Evolutionary conservation across 2,888 invertebrate genomes (phyloP).

Genomic region (Lymantria dispar): DNA sequence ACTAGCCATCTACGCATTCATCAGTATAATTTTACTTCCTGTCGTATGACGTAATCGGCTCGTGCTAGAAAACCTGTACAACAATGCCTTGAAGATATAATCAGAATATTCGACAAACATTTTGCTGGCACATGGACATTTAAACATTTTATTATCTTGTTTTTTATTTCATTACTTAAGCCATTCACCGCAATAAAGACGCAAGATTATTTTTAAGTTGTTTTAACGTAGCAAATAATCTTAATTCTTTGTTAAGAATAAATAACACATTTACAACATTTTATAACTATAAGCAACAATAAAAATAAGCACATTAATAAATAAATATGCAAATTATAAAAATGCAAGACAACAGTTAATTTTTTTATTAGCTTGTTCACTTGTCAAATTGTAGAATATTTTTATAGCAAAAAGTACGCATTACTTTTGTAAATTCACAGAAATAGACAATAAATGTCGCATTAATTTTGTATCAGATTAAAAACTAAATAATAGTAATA

Average conservation of each 20-base stretch:
- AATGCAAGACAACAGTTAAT: slow-evolving; percentile 32
- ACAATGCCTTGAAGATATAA: slow-evolving; percentile 59
- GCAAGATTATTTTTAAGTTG: slow-evolving; percentile 20
- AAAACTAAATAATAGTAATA: too few species aligned
- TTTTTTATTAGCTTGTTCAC: slow-evolving; percentile 18
- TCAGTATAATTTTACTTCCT: slow-evolving; percentile 27
- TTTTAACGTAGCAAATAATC: slow-evolving; percentile 4
- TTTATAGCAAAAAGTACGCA: not conserved
- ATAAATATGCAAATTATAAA: slow-evolving; percentile 38
- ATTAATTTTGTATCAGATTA: too few species aligned
- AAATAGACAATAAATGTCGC: too few species aligned
- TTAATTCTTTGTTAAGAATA: not conserved
- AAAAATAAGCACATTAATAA: slow-evolving; percentile 44
- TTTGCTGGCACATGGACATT: slow-evolving; percentile 52
- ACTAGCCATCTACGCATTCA: too few species aligned
- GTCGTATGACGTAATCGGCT: slow-evolving; percentile 26
- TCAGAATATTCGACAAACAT: slow-evolving; percentile 56
- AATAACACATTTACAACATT: slow-evolving; percentile 32
- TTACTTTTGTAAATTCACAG: too few species aligned
- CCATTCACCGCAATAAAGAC: slow-evolving; percentile 36
- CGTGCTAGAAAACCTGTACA: slow-evolving; percentile 54
- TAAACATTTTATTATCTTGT: slow-evolving; percentile 52
- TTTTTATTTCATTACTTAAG: slow-evolving; percentile 47
- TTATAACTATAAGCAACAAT: slow-evolving; percentile 41
- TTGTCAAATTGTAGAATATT: not conserved